Evolutionary conservation across 2,888 invertebrate genomes (phyloP), one percentile per base, ranked within the genome.

Genomic region (Microplitis deprimator): DNA sequence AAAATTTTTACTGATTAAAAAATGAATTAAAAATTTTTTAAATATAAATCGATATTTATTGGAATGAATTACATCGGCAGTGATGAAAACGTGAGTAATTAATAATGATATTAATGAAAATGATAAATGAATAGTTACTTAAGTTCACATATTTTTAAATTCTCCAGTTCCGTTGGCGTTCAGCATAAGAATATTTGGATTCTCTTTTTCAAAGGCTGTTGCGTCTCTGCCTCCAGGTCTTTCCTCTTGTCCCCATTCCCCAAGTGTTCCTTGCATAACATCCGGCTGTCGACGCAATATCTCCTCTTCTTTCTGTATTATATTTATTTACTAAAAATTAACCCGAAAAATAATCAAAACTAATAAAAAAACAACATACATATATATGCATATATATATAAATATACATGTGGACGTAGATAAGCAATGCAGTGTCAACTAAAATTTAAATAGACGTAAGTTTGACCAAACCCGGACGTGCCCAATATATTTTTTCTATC

Each of bases 201-300:
- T 95, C 87, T 95, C 95, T 86, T 93, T 93, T 90, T 95, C 95
- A 85, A 95, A 95, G 81, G 94, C 93, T 0, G 94, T 94, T 6
- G 95, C 95, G 84, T 94, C 93, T 81, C 95, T 89, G 81, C 91
- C 92, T 81, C 92, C 92, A 6, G 87, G 87, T 41, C 95, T 90
- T 87, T 94, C 94, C 85, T 93, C 92, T 88, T 94, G 93, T 13
- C 94, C 94, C 94, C 94, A 94, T 89, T 94, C 94, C 17, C 94
- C 94, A 78, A 94, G 91, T 73, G 93, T 92, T 82, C 92, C 92
- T n/a, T 93, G 94, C 91, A 95, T 94, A 78, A 95, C 94, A 88
- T 95, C 95, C 38, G 94, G 93, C 83, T 92, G 92, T 82, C 92
- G 92, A 87, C 92, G 93, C 88, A 93, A 92, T 88, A 93, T 92